phyloP scores from a whole-genome alignment of 92 coral and sea anemone genomes.

The Parazoanthus atlanticus region DNA sequence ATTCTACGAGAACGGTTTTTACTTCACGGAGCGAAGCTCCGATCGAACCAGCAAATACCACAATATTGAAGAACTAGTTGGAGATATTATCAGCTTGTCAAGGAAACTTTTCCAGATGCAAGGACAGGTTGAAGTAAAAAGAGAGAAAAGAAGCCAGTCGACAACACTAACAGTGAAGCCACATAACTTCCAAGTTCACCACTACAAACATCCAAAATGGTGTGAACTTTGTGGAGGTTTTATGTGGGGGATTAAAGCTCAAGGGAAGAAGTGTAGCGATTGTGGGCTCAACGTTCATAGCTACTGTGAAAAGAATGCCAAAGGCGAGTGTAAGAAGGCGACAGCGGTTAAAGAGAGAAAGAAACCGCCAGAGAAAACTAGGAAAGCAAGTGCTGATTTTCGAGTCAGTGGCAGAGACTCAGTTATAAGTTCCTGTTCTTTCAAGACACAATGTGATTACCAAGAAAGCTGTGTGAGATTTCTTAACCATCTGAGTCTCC shows the following conservation, averaged over 20 bases:
- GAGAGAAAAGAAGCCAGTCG: slow-evolving; percentile 40
- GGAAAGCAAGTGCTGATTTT: slow-evolving; percentile 51
- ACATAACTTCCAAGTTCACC: slow-evolving; percentile 77
- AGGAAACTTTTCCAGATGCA: slow-evolving; percentile 68
- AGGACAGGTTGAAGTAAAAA: slow-evolving; percentile 61
- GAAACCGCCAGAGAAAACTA: slow-evolving; percentile 63
- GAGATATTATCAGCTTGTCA: slow-evolving; percentile 84
- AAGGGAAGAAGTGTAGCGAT: slow-evolving; percentile 88
- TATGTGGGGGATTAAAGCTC: slow-evolving; percentile 96
- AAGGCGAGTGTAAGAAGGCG: slow-evolving; percentile 66
- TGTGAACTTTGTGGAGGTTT: slow-evolving; percentile 89
- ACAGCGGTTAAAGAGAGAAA: slow-evolving; percentile 56
- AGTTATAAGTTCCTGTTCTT: slow-evolving; percentile 69
- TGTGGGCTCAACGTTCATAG: slow-evolving; percentile 93
- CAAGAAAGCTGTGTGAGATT: slow-evolving; percentile 90
- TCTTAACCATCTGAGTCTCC: slow-evolving; percentile 69
- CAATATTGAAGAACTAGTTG: slow-evolving; percentile 83
- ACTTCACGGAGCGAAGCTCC: slow-evolving; percentile 62
- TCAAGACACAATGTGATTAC: slow-evolving; percentile 80
- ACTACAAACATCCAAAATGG: slow-evolving; percentile 97
- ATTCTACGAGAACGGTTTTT: slow-evolving; percentile 79
- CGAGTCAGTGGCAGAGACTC: slow-evolving; percentile 45
- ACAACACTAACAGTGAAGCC: slow-evolving; percentile 24
- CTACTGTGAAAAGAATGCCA: slow-evolving; percentile 80
- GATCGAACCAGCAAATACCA: slow-evolving; percentile 65